Base-by-base conservation (phyloP, 2,888 invertebrate genomes). In the Cephus runcator region DNA sequence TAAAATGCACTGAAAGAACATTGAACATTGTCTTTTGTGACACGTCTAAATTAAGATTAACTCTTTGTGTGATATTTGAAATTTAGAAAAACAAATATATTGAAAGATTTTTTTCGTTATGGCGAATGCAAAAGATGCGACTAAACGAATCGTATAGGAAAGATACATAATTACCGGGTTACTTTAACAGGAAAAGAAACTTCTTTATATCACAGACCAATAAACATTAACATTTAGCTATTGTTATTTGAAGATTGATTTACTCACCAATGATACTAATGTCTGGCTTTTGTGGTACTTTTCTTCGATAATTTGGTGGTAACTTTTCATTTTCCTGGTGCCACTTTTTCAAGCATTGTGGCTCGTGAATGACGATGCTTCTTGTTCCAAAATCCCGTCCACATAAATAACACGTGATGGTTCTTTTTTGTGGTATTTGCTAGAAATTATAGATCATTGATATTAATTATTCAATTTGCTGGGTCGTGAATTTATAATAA, bases 261-360 rank as follows among this genome's bases (percentile, higher is more conserved):
- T 77, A 91, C 92, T 91, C 87, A 93, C 93, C 87, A 79, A 90
- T 92, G 79, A 92, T 92, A 83, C 92, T 90, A 73, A 92, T 85
- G 71, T 93, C 93, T 3, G 95, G 94, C 84, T 92, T 93, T 76
- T 88, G 85, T 0, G 93, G 93, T 35, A 90, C 89, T 12, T 92
- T 92, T 73, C 92, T 85, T 73, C 93, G 90, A 83, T 93, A 91
- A 78, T 90, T 88, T 11, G 91, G 89, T 0, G 94, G 94, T 76
- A 95, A 88, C 81, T 93, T 92, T 69, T 93, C 92, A 87, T 94
- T 95, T 85, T 94, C 93, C 3, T 90, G 86, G 69, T 93, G 92
- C 94, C 94, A 94, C 85, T 94, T 94, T 84, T 93, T 93, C 77
- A 95, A 87, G 86, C 95, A 96, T 86, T 95, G 94, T 3, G 94